phyloP scores from a whole-genome alignment of 2,113 vertebrate species.

The Cepphus grylle region DNA sequence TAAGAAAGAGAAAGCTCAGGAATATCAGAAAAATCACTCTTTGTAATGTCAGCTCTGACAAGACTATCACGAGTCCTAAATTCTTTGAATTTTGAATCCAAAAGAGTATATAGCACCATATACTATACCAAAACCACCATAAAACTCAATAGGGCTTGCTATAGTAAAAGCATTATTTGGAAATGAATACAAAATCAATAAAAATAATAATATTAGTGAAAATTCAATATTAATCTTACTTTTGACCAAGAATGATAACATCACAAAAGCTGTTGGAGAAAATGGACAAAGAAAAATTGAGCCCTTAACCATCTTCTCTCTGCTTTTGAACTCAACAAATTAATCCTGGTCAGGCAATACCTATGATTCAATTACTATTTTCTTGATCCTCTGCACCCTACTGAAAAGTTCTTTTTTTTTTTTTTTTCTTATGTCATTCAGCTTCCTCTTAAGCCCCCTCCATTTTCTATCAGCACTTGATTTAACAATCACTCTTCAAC shows the following conservation, averaged over 20 bases:
- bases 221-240: not conserved
- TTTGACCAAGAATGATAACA: not conserved
- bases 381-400: conserved; percentile 25
- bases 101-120: not conserved
- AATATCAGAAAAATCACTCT: conserved; percentile 1
- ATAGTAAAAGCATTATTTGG: not conserved
- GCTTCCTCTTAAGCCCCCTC: conserved; percentile 30
- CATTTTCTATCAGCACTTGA: conserved; percentile 39
- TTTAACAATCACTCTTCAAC: conserved; percentile 41
- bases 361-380: conserved; percentile 51
- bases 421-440: not conserved
- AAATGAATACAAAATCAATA: not conserved
- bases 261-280: not conserved
- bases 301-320: not conserved
- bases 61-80: not conserved
- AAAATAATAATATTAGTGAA: not conserved
- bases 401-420: not conserved
- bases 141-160: not conserved
- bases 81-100: not conserved
- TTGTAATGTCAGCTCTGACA: not conserved
- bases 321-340: conserved; percentile 37
- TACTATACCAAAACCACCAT: no score
- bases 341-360: conserved; percentile 29
- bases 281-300: not conserved
- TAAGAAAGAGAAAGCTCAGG: not conserved